Conservation (phyloP, 2,113 vertebrate species). For the Perca fluviatilis region DNA sequence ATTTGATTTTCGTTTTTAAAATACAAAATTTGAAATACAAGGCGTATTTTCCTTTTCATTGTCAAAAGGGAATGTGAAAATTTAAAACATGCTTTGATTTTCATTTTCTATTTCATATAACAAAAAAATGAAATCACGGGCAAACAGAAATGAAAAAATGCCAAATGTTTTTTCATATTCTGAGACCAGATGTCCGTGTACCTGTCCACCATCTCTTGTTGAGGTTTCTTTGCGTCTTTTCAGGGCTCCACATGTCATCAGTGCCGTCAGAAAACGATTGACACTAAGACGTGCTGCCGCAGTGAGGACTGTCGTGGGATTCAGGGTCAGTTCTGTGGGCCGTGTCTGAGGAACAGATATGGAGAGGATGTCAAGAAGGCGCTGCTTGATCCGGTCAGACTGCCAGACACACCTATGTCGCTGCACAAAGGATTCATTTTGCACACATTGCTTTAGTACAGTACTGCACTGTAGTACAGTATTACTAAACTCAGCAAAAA, state of each 20-base stretch:
- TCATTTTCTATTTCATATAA: no score
- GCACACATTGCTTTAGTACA: not conserved
- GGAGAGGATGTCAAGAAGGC: slow-evolving; percentile 84
- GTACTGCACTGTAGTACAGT: no score
- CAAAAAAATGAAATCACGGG: no score
- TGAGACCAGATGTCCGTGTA: no score
- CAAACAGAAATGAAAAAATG: no score
- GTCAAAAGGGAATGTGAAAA: no score
- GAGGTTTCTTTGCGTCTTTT: slow-evolving; percentile 1
- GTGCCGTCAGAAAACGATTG: slow-evolving; percentile 86
- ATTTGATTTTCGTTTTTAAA: no score
- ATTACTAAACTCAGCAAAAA: no score
- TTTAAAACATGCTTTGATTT: no score
- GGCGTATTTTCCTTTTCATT: no score
- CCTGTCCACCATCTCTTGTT: not conserved
- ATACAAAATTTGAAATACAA: no score
- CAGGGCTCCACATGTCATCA: slow-evolving; percentile 87
- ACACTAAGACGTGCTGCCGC: slow-evolving; percentile 86
- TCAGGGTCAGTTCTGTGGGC: slow-evolving; percentile 86
- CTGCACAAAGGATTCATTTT: not conserved
- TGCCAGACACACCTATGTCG: not conserved
- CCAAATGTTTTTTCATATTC: no score
- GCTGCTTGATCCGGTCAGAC: slow-evolving; percentile 83
- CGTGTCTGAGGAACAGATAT: slow-evolving; percentile 86
- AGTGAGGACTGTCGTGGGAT: slow-evolving; percentile 81